Evolutionary conservation across 2,113 vertebrate genomes (phyloP).

Genomic region (Phoenicopterus ruber): DNA sequence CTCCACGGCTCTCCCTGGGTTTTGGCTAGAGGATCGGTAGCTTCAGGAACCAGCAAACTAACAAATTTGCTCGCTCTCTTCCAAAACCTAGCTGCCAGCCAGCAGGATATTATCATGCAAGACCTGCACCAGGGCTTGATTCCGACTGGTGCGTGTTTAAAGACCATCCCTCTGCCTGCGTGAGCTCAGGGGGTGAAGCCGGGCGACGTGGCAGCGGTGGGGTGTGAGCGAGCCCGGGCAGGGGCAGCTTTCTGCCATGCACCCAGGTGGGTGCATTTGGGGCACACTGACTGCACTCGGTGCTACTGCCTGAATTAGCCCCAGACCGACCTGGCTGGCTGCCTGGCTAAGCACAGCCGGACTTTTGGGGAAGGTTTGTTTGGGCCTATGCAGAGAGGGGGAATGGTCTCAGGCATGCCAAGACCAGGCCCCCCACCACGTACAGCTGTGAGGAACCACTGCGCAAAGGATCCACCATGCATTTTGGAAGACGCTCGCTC

Average conservation of each 20-base stretch:
- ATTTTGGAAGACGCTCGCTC: background rate
- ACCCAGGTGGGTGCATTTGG: background rate
- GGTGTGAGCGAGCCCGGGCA: background rate
- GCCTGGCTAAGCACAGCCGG: background rate
- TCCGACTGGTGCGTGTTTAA: background rate
- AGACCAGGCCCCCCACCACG: accelerated
- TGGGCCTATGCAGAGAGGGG: background rate
- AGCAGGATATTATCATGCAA: background rate
- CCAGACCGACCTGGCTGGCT: background rate
- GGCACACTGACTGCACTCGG: background rate
- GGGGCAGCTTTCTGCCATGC: background rate
- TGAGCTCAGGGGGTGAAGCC: background rate
- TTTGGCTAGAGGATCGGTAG: background rate
- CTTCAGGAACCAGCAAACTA: background rate
- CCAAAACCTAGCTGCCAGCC: background rate
- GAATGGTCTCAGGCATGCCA: background rate
- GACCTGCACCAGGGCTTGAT: background rate
- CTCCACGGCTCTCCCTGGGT: background rate
- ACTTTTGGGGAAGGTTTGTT: background rate
- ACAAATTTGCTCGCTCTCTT: background rate
- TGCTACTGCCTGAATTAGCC: background rate
- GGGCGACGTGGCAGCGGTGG: background rate
- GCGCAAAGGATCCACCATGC: accelerated
- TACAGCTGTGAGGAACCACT: background rate
- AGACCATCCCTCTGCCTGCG: background rate